phyloP scores from a whole-genome alignment of 2,888 invertebrate species.

The Synanthedon andrenaeformis region DNA sequence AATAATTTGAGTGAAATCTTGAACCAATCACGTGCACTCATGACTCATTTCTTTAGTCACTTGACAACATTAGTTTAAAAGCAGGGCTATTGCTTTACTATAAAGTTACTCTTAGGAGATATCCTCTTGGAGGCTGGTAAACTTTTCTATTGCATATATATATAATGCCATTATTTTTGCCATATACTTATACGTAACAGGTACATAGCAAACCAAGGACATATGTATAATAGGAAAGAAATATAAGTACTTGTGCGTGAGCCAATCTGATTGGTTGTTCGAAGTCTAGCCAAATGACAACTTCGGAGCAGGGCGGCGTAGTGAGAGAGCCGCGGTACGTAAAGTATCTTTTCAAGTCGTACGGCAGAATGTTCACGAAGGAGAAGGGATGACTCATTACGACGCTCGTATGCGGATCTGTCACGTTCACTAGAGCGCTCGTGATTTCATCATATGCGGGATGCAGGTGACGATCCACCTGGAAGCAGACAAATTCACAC shows the following conservation, averaged over 20 bases:
- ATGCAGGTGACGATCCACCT: constrained; percentile 63
- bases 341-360: constrained; percentile 75
- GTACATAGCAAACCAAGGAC: too few species aligned
- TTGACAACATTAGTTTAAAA: too few species aligned
- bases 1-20: too few species aligned
- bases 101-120: too few species aligned
- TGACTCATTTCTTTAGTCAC: too few species aligned
- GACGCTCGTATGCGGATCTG: constrained; percentile 60
- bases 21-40: too few species aligned
- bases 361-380: constrained; percentile 66
- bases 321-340: constrained; percentile 89
- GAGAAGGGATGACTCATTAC: constrained; percentile 61
- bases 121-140: too few species aligned
- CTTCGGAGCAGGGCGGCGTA: constrained; percentile 87
- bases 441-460: constrained; percentile 72
- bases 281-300: constrained; percentile 89
- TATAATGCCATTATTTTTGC: too few species aligned
- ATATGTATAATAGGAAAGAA: too few species aligned
- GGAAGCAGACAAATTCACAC: constrained; percentile 9
- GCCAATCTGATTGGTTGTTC: constrained; percentile 77
- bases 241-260: constrained; percentile 70
- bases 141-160: too few species aligned
- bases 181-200: too few species aligned
- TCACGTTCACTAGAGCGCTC: constrained; percentile 64
- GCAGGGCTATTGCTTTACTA: too few species aligned